Evolutionary conservation across 2,888 invertebrate genomes (phyloP).

Genomic region (Limnephilus rhombicus): DNA sequence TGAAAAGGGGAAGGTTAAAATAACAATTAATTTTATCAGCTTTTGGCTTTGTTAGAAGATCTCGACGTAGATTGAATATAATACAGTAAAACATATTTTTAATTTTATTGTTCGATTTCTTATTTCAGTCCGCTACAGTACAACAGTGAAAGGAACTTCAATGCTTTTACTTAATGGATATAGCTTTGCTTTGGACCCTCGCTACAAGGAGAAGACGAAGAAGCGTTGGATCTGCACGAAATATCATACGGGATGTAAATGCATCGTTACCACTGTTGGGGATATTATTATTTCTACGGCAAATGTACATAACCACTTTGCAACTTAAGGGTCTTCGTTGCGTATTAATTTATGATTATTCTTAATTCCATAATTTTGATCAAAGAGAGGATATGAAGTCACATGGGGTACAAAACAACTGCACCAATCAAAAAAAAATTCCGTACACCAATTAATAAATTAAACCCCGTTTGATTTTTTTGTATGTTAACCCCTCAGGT

Average conservation of each 20-base stretch:
- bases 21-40: no score
- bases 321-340: not conserved
- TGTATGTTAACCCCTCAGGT: no score
- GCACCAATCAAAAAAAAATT: not conserved
- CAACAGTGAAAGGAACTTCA: not conserved
- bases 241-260: constrained; percentile 34
- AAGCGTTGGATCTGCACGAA: constrained; percentile 47
- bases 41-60: no score
- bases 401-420: not conserved
- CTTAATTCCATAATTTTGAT: not conserved
- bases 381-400: not conserved
- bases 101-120: not conserved
- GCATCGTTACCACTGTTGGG: constrained; percentile 32
- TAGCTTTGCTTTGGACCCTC: not conserved
- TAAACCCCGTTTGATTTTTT: no score
- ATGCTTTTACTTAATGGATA: not conserved
- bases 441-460: no score
- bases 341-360: not conserved
- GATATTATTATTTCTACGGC: not conserved
- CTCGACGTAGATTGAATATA: no score
- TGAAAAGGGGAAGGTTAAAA: no score
- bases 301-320: not conserved
- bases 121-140: not conserved
- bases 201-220: constrained; percentile 17
- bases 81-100: no score